Evolutionary conservation across 2,888 invertebrate species (phyloP), one percentile per base, ranked within the genome.

Genomic region (Endotricha flammealis): DNA sequence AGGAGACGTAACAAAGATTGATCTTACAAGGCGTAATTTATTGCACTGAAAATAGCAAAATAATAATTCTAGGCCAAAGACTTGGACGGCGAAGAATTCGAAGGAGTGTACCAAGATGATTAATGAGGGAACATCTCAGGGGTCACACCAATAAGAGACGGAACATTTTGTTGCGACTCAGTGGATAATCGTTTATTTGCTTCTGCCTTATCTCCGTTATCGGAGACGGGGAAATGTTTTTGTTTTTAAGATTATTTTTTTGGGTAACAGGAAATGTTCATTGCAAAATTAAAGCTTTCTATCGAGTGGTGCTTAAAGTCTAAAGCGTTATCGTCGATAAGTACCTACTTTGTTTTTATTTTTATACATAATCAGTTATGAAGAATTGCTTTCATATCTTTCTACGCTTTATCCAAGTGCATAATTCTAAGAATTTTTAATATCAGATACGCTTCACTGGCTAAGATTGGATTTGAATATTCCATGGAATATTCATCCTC

Each of bases 111-210:
- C 43, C 46, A 45, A 46, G 53, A 75, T 80, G 79, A 80, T 78
- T 72, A 74, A 80, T 74, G 75, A 53, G 56, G 49, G 50, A 53
- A 61, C 57, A 65, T 77, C 67, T 65, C 58, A 44, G 48, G 59
- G 64, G 60, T 57, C 58, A 54, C 43, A 50, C 53, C 56, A 55
- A 39, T 49, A 44, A 41, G 45, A 56, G 53, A 56, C 48, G 56
- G 61, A 66, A 67, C 57, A 66, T 64, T 72, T 62, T 59, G 62
- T 65, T 64, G 56, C 57, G 60, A 56, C 62, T 64, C 58, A 54
- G 49, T 58, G 52, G 57, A 69, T 69, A 68, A 73, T 72, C 66
- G 62, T 58, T 71, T 64, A 66, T 74, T 76, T 71, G 67, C 59
- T 63, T 56, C 50, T 44, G 46, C 36, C 54, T 66, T 57, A 66